A percentile compares a stretch with the other conserved stretches of the same genome.
Evolutionary conservation across 2,797 vertebrate genomes (phyloP).

Genomic region (Hephaestus fuliginosus): DNA sequence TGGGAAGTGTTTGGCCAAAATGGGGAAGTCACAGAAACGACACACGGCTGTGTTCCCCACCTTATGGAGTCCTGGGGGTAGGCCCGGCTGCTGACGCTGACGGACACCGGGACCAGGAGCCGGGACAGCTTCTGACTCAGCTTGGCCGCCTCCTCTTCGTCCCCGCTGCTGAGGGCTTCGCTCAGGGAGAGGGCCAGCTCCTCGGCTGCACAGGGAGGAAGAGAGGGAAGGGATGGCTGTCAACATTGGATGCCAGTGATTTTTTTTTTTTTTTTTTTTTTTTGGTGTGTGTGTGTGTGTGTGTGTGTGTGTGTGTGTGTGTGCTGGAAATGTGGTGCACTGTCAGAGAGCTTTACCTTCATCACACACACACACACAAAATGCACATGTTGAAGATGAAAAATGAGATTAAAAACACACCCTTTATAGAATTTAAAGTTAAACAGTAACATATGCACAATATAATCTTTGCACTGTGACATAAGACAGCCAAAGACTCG

Average conservation of each 20-base stretch:
- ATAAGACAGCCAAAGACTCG: background rate
- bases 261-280: too few relatives aligned
- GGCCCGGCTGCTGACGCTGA: conserved; percentile 76
- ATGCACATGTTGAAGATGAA: background rate
- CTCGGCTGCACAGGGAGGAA: conserved; percentile 80
- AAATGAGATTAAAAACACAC: background rate
- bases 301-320: too few relatives aligned
- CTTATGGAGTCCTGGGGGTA: conserved; percentile 81
- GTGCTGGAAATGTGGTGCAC: too few relatives aligned
- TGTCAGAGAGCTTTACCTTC: background rate
- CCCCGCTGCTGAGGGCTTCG: conserved; percentile 86
- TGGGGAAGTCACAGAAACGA: background rate
- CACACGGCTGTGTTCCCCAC: conserved; percentile 68
- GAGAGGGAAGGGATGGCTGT: background rate
- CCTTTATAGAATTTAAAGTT: background rate
- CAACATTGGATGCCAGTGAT: background rate
- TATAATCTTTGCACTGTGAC: too few relatives aligned
- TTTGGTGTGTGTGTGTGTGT: too few relatives aligned
- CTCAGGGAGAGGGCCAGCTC: conserved; percentile 81
- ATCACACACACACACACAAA: background rate
- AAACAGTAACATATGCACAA: background rate
- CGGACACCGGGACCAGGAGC: conserved; percentile 78
- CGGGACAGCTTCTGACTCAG: conserved; percentile 81
- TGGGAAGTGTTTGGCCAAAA: background rate
- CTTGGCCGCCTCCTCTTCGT: conserved; percentile 76